phyloP scores from a whole-genome alignment of 2,888 invertebrate genomes.

The Allygus modestus region DNA sequence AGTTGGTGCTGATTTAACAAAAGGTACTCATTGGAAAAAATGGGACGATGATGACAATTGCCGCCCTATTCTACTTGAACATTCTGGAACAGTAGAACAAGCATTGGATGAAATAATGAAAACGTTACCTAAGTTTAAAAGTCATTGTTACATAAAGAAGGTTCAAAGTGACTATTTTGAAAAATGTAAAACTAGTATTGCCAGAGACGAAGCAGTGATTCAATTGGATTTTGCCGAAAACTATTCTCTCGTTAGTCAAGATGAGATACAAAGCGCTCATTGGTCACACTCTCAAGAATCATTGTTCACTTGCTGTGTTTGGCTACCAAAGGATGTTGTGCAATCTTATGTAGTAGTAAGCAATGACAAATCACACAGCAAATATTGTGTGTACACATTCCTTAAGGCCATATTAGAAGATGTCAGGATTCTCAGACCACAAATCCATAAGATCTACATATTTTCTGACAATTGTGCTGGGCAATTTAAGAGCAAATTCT shows the following conservation, averaged over 20 bases:
- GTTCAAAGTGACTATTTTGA: constrained; percentile 19
- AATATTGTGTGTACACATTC: constrained; percentile 42
- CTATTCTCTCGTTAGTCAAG: constrained; percentile 27
- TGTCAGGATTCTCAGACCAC: too few relatives aligned
- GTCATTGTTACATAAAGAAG: constrained; percentile 31
- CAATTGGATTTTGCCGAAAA: constrained; percentile 37
- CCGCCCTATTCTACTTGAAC: constrained; percentile 16
- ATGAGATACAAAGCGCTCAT: constrained; percentile 40
- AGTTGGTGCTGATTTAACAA: constrained; percentile 8
- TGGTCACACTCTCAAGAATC: constrained; percentile 26
- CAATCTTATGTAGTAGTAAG: constrained; percentile 25
- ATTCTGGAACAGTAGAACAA: background rate
- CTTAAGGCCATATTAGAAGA: constrained; percentile 1
- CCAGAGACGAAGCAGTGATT: constrained; percentile 1
- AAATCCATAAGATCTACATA: too few relatives aligned
- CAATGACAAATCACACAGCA: constrained; percentile 35
- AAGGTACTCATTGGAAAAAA: constrained; percentile 30
- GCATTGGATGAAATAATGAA: background rate
- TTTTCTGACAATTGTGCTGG: constrained; percentile 32
- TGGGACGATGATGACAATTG: constrained; percentile 17
- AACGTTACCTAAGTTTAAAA: constrained; percentile 21
- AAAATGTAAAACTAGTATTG: background rate
- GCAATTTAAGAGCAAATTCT: constrained; percentile 32
- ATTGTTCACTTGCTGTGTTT: constrained; percentile 24
- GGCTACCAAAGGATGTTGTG: constrained; percentile 15